phyloP scores from a whole-genome alignment of 2,797 vertebrate species.

The Dryobates pubescens region DNA sequence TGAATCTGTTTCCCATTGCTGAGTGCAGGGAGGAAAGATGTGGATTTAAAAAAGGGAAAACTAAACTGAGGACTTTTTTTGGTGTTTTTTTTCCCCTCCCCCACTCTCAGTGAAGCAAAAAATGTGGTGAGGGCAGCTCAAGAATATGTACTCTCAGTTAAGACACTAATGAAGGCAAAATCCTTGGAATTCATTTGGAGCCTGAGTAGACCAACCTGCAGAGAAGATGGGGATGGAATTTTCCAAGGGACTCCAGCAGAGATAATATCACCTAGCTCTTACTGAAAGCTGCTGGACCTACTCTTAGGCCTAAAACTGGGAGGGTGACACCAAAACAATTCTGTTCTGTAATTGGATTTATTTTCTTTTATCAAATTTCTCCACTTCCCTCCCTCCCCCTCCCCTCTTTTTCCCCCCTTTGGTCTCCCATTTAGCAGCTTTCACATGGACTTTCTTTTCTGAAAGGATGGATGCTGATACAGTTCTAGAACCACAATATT shows the following conservation, averaged over 20 bases:
- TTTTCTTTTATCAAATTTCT: not conserved
- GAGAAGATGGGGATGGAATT: not conserved
- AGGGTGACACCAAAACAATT: not conserved
- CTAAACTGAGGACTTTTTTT: not conserved
- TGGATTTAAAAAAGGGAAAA: not conserved
- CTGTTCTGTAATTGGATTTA: not conserved
- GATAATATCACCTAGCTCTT: not conserved
- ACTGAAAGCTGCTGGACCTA: not conserved
- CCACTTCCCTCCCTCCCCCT: not conserved
- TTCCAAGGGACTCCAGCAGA: not conserved
- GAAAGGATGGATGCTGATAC: not conserved
- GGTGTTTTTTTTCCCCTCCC: not conserved
- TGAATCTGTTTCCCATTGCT: constrained; percentile 61
- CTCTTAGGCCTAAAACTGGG: not conserved
- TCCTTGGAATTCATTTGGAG: not conserved
- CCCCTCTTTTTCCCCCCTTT: not conserved
- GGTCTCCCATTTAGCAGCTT: not conserved
- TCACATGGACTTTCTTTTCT: not conserved
- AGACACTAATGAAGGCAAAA: not conserved
- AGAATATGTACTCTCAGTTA: not conserved
- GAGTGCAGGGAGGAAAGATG: constrained; percentile 1
- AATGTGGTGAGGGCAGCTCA: not conserved
- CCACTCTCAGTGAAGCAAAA: not conserved
- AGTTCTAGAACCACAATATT: not conserved
- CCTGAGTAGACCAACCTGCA: not conserved